Evolutionary conservation across 2,797 vertebrate species (phyloP).

Genomic region (Salarias fasciatus): DNA sequence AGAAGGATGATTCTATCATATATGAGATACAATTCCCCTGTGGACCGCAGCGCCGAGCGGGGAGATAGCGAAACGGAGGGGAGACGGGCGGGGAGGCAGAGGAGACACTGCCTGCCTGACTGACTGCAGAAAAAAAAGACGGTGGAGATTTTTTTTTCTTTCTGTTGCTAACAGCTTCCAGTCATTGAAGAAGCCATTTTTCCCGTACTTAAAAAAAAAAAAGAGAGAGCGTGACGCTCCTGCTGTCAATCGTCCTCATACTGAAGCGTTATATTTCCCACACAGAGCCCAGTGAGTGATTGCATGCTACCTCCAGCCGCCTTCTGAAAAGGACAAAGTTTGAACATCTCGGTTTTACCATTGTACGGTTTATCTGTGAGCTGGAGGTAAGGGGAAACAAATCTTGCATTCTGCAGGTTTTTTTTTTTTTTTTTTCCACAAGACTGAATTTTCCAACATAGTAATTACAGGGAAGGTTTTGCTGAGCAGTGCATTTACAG

Average conservation of each 20-base stretch:
- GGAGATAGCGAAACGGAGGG: slow-evolving; percentile 28
- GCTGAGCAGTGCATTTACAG: slow-evolving; percentile 13
- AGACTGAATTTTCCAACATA: background rate
- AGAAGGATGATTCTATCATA: slow-evolving; percentile 63
- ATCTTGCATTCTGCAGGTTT: background rate
- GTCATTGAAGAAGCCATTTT: slow-evolving; percentile 28
- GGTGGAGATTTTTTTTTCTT: slow-evolving; percentile 34
- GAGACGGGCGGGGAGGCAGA: slow-evolving; percentile 13
- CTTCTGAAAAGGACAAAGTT: no score
- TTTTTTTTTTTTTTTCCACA: background rate
- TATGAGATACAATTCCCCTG: slow-evolving; percentile 71
- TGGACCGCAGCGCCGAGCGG: slow-evolving; percentile 36
- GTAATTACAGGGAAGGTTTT: slow-evolving; percentile 9
- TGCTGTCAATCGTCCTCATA: background rate
- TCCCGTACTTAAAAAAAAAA: slow-evolving; percentile 33
- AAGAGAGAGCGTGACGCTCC: background rate
- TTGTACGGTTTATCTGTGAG: background rate
- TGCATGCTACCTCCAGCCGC: no score
- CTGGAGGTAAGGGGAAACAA: background rate
- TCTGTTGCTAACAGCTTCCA: slow-evolving; percentile 12
- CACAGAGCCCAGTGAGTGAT: background rate
- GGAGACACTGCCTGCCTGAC: slow-evolving; percentile 28
- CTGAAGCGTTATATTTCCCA: background rate
- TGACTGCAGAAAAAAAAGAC: slow-evolving; percentile 24
- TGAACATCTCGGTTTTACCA: background rate